These are phyloP conservation scores for Lepisosteus osseus DNA, from an alignment of 2,113 vertebrate genomes.

Conservation along the genomic window DNA sequence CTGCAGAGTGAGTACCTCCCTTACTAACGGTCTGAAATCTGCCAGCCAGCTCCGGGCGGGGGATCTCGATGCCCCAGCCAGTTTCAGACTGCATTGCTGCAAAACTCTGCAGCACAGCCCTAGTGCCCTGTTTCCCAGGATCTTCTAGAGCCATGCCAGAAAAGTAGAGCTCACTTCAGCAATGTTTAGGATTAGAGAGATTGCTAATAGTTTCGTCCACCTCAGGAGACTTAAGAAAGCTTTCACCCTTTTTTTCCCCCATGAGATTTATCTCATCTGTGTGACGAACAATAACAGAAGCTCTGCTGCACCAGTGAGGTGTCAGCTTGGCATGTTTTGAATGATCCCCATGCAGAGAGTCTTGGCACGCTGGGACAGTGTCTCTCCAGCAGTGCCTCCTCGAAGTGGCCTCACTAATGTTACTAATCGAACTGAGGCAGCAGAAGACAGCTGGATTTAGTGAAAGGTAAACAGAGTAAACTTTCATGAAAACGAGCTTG, in stretches of 20 bases:
- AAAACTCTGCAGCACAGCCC: background rate
- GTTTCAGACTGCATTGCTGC: conserved; percentile 8
- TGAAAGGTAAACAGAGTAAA: too few relatives aligned
- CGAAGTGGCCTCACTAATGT: too few relatives aligned
- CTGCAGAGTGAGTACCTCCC: conserved; percentile 69
- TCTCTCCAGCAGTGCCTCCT: too few relatives aligned
- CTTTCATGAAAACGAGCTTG: too few relatives aligned
- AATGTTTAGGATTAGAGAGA: conserved; percentile 2
- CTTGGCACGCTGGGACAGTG: too few relatives aligned
- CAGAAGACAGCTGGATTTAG: too few relatives aligned
- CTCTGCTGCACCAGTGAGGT: too few relatives aligned
- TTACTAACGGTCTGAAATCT: conserved; percentile 23
- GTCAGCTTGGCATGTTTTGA: too few relatives aligned
- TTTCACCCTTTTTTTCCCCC: background rate
- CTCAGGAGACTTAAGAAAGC: background rate
- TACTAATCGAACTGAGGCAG: too few relatives aligned
- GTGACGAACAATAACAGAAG: too few relatives aligned
- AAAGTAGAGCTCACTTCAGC: background rate
- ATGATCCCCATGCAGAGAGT: too few relatives aligned
- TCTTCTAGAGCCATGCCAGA: background rate
- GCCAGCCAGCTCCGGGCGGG: background rate
- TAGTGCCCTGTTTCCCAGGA: background rate
- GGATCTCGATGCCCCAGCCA: background rate
- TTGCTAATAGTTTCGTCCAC: conserved; percentile 8
- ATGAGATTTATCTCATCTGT: too few relatives aligned